Evolutionary conservation across 2,888 invertebrate species (phyloP), one percentile per base, ranked within the genome.

Genomic region (Myopa tessellatipennis): DNA sequence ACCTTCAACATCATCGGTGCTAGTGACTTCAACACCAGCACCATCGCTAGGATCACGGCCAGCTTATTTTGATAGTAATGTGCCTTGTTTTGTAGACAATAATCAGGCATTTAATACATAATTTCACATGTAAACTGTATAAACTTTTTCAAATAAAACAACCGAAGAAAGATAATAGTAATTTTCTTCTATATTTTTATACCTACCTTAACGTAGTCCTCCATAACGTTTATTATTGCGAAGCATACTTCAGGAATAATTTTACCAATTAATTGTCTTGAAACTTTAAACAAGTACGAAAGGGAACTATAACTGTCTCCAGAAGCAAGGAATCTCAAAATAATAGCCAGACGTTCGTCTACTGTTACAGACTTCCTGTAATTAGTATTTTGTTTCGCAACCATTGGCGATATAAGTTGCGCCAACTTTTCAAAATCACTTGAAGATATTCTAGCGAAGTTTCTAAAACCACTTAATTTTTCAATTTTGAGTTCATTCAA

Each of bases 361-460:
- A 58, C 58, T 58, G 14, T 8, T 8, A 58, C 58, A 14, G 16
- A 5, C 10, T 58, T 58, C 58, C 58, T 58, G 10, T 58, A 50
- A 50, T 6, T 50, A 8, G 58, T 58, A 10, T 58, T 58, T 58
- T 58, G 58, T 58, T 58, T 58, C 10, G 58, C 58, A 58, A 58
- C 58, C 16, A 58, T 58, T 58, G 58, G 58, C 16, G 58, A 16
- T 58, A n/a, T 58, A 16, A 58, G n/a, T 58, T 58, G 4, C n/a
- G 58, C 58, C 58, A 58, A 58, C 58, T 58, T 58, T 58, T 58
- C 58, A 40, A 58, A 58, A 58, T 58, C 58, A 58, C 58, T 58
- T 58, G 16, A 58, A 58, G 58, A 58, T 58, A 58, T 8, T 58
- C 58, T 58, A 7, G 58, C 16, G 10, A 14, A 58, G 16, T 58